Base-by-base conservation (phyloP, 2,888 invertebrate genomes). In the Cerceris ruficornis region DNA sequence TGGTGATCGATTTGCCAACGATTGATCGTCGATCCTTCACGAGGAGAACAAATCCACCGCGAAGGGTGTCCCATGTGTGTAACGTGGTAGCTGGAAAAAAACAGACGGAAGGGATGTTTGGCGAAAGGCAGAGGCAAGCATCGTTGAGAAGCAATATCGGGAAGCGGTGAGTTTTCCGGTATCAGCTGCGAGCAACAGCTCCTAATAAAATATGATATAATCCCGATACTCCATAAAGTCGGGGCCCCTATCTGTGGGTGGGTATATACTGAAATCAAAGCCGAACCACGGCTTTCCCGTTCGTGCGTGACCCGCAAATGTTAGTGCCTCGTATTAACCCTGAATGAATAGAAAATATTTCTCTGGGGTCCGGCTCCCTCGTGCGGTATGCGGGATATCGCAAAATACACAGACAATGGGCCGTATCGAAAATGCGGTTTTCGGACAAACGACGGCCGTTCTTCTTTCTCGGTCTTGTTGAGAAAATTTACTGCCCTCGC, bases 191-290 rank as follows among this genome's bases (percentile, higher is more conserved):
- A 76, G 76, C 75, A 78, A 78, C 74, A 75, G 68, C 66, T 58
- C 57, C 69, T 80, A 80, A 77, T 83, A 78, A 83, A 83, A 73
- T 75, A 68, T 70, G 70, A 80, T 82, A 75, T 78, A 82, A 83
- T 82, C 72, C 72, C 66, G 57, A 75, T 82, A 74, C 60, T 15
- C 61, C 72, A 62, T 76, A 80, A 77, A 80, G 57, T 70, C 75
- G 57, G 52, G 43, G 66, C 62, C 15, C 54, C 52, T 75, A 75
- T 55, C 64, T 71, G 42, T 28, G 28, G 28, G 28, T 52, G 46
- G 43, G 58, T 9, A 43, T 54, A 59, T 14, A 28, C 49, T 41
- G 49, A 74, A 77, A 75, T 69, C 77, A 71, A 71, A 61, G 43
- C 49, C 9, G 7, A 13, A 11, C 57, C 39, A 15, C 50, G 7